Base-by-base conservation (phyloP, 2,797 vertebrate species). In the Acomys russatus region DNA sequence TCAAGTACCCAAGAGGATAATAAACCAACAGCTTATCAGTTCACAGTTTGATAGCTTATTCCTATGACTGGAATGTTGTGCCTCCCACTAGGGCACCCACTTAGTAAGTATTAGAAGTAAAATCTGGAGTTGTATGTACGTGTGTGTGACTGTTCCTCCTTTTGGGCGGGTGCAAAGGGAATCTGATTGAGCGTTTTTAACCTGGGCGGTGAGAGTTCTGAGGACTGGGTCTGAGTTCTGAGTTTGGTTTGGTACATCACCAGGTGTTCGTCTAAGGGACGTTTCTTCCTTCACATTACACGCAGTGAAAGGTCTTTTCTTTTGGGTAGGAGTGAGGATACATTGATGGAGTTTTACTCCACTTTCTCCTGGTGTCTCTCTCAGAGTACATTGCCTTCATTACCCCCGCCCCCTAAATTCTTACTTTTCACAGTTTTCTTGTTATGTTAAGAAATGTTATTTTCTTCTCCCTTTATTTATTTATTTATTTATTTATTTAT, bases 1-100 rank as follows among this genome's bases (percentile, higher is more conserved):
- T n/a, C 70, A 93, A 86, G 61, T 90, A 70, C 80, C 66, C 68
- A 49, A 88, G 84, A 90, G 84, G 90, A 90, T 87, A 83, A 87
- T 33, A 90, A 94, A 70, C 63, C 83, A 94, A 33, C 28, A 79
- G 54, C 70, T 85, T 44, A 17, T 83, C 79, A 90, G 59, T 59
- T 87, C 84, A 59, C 51, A 87, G 38, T 66, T 38, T 92, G 78
- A 96, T 38, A 56, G 66, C 23, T 88, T 49, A 51, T 51, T 82
- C n/a, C 93, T 6, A 6, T 56, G 86, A 33, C 64, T 84, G 44
- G 93, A 93, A 71, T 54, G 51, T 14, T 80, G 30, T 64, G 9
- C n/a, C 35, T 90, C 23, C 20, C 79, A 59, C 30, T n/a, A 49
- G 25, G 76, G 54, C 10, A 94, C 79, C 51, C 56, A 51, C n/a